Base-by-base conservation (phyloP, 2,888 invertebrate species). In the Phania funesta region DNA sequence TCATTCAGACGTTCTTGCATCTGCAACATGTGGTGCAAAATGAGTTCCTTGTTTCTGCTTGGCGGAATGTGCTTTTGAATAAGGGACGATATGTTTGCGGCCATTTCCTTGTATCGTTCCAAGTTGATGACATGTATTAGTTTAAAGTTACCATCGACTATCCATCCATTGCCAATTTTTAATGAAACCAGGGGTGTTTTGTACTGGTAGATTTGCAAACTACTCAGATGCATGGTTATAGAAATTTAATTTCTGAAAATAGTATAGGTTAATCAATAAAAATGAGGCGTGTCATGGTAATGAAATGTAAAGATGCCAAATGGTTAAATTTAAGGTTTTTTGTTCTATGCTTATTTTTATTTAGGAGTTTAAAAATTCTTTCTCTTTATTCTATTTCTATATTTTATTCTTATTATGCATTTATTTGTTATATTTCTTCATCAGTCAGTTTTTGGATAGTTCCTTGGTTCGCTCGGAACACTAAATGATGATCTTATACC, bases 1-100 rank as follows among this genome's bases (percentile, higher is more conserved):
- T 46, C 64, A 7, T 13, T 20, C 0, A 60, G 71, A 24, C 50
- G 71, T n/a, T 71, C 60, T 2, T 48, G 48, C 9, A 48, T 50
- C 48, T 71, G 54, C 44, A 13, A 22, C 29, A 68, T 11, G 54
- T 67, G 52, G 29, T 54, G 54, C 54, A 29, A 44, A 35, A 32
- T 54, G 29, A 68, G 54, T 29, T 26, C 41, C 11, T 68, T 68
- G n/a, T 54, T 71, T 56, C 1, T 71, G 7, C 71, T 52, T 50
- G 46, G 70, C 22, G 56, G 56, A 16, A 58, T 70, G 70, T 50
- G 86, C 83, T 8, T 32, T 11, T 56, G 58, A 18, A 71, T 11
- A 3, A 26, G 9, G 13, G 60, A 26, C 50, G 50, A 60, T 60
- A 70, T 56, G 32, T 56, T 26, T 6, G 56, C 16, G 3, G 50